phyloP scores from a whole-genome alignment of 1,140 invertebrate genomes.

The Camponotus pennsylvanicus region DNA sequence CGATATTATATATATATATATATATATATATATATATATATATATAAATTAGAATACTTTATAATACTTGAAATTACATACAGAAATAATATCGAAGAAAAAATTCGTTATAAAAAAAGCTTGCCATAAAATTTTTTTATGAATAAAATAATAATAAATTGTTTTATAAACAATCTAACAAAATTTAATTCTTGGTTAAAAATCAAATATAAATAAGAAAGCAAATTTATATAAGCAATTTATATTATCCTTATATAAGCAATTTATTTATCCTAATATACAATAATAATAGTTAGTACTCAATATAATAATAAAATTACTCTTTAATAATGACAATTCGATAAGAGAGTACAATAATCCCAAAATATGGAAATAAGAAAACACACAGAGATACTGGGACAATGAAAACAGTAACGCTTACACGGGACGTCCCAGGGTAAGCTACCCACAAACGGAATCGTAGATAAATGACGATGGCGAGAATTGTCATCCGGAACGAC shows the following conservation, averaged over 20 bases:
- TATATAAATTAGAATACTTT: neutral
- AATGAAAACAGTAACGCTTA: constrained; percentile 12
- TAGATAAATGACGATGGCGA: constrained; percentile 70
- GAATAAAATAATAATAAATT: neutral
- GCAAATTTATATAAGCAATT: neutral
- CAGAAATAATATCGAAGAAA: neutral
- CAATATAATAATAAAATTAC: neutral
- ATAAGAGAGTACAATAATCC: neutral
- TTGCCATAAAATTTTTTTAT: neutral
- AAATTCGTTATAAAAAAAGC: neutral
- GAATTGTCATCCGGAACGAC: constrained; percentile 75
- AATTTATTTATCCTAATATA: neutral
- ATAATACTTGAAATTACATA: neutral
- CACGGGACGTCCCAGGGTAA: constrained; percentile 70
- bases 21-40: too few species aligned
- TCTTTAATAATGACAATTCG: neutral
- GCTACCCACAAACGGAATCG: constrained; percentile 67
- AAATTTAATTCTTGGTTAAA: neutral
- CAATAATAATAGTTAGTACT: neutral
- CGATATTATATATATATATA: neutral
- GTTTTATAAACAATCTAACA: neutral
- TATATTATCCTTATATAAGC: neutral
- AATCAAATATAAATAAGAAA: neutral
- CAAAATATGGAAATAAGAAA: neutral
- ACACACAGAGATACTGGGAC: neutral